These are phyloP conservation scores for Cantharis lateralis DNA, from an alignment of 2,888 invertebrate genomes.

Conservation along the genomic window DNA sequence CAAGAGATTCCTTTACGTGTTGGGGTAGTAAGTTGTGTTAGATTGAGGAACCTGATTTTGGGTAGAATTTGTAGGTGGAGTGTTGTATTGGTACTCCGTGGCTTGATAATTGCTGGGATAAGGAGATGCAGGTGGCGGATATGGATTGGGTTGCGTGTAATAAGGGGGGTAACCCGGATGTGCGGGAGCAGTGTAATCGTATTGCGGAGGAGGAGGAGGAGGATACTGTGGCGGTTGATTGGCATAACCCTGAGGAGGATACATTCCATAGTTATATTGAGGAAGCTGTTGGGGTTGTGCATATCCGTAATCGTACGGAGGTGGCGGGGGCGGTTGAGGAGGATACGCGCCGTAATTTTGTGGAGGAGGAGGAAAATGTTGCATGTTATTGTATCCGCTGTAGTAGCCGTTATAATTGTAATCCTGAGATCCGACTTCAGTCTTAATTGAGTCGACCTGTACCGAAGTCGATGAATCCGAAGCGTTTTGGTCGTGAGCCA, in stretches of 20 bases:
- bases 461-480: conserved; percentile 5
- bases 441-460: conserved; percentile 29
- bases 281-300: conserved; percentile 38
- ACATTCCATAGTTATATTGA: conserved; percentile 44
- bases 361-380: conserved; percentile 45
- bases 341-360: conserved; percentile 36
- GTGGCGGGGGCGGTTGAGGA: conserved; percentile 45
- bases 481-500: conserved; percentile 1
- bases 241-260: conserved; percentile 31
- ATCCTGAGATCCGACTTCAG: conserved; percentile 42
- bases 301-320: conserved; percentile 50
- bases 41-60: conserved; percentile 6
- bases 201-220: conserved; percentile 41
- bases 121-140: conserved; percentile 40
- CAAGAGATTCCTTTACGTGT: conserved; percentile 12
- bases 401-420: conserved; percentile 46
- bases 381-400: conserved; percentile 42
- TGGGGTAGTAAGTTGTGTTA: conserved; percentile 21
- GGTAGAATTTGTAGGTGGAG: conserved; percentile 3
- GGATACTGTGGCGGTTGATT: conserved; percentile 48
- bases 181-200: conserved; percentile 40
- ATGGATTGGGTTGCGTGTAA: conserved; percentile 37
- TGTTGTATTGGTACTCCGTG: conserved; percentile 48
- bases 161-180: conserved; percentile 45
- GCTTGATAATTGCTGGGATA: conserved; percentile 32